phyloP scores from a whole-genome alignment of 2,797 vertebrate species.

The Melanotaenia parkinsoni region DNA sequence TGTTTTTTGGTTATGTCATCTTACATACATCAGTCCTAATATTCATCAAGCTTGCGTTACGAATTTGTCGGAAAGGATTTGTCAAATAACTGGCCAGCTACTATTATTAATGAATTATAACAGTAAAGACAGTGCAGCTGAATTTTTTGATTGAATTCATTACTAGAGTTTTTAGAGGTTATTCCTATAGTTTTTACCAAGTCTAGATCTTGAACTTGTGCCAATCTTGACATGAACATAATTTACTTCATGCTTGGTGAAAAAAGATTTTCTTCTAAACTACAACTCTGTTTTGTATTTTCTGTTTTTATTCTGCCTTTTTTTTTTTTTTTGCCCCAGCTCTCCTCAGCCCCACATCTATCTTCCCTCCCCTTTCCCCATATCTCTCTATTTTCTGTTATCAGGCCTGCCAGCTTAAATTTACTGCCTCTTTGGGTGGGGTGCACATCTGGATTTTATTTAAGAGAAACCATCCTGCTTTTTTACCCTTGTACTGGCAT shows the following conservation, averaged over 20 bases:
- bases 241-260: conserved; percentile 5
- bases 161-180: neutral
- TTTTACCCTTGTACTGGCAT: conserved; percentile 62
- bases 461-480: conserved; percentile 76
- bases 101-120: neutral
- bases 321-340: conserved; percentile 38
- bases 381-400: conserved; percentile 71
- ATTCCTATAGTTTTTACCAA: neutral
- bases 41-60: neutral
- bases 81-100: neutral
- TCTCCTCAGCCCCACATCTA: conserved; percentile 37
- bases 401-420: conserved; percentile 82
- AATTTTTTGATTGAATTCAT: neutral
- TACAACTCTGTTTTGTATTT: conserved; percentile 10
- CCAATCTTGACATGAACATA: conserved; percentile 6
- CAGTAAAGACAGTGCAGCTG: neutral
- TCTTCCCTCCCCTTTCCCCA: conserved; percentile 53
- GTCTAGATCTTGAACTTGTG: conserved; percentile 17
- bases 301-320: conserved; percentile 19
- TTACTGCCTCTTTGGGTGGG: conserved; percentile 83
- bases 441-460: conserved; percentile 88
- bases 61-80: neutral
- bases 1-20: neutral
- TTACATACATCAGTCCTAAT: neutral
- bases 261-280: neutral